A percentile compares a stretch with the other conserved stretches of the same genome.
Conservation (phyloP, 2,113 vertebrate genomes). For the Benitochromis conjunctus region DNA sequence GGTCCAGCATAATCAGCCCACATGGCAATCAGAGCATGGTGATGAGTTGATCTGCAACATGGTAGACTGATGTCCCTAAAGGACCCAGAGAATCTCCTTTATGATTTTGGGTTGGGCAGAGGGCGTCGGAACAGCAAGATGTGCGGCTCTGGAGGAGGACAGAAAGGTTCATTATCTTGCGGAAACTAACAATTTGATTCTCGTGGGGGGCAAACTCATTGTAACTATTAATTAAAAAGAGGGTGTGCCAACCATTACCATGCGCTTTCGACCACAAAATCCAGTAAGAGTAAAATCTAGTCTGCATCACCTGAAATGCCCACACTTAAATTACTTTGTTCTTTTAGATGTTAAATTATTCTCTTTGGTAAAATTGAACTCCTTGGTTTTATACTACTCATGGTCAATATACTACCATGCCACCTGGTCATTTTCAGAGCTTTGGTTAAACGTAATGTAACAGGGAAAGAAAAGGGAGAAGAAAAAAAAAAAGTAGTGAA, state of each 20-base stretch:
- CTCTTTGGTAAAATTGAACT: background rate
- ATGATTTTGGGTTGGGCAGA: slow-evolving; percentile 51
- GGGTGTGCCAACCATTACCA: background rate
- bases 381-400: background rate
- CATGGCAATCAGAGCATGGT: background rate
- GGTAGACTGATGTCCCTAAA: slow-evolving; percentile 8
- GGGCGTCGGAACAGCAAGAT: slow-evolving; percentile 77
- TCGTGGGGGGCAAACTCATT: background rate
- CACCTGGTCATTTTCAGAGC: background rate
- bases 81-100: slow-evolving; percentile 22
- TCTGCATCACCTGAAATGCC: background rate
- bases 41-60: background rate
- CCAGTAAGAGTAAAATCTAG: background rate
- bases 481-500: background rate
- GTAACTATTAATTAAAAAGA: background rate
- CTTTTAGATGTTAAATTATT: background rate
- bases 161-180: background rate
- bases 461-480: background rate
- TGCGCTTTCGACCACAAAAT: background rate
- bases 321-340: background rate
- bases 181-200: background rate
- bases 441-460: background rate
- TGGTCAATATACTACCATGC: background rate
- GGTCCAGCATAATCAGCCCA: slow-evolving; percentile 43
- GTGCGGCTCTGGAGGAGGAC: slow-evolving; percentile 67